phyloP scores from a whole-genome alignment of 2,113 vertebrate genomes.

The Hemichromis elongatus region DNA sequence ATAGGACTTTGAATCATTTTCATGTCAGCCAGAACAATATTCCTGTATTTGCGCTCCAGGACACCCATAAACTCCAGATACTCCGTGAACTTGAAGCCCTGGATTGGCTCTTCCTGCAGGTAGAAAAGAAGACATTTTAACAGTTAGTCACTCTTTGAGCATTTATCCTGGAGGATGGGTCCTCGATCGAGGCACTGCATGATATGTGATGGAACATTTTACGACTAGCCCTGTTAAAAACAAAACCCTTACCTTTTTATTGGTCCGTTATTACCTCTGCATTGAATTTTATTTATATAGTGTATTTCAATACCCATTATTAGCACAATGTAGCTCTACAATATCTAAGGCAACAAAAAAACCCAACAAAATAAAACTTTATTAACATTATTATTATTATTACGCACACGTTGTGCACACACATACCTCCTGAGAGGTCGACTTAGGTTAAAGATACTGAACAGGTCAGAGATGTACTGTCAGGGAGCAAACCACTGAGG shows the following conservation, averaged over 20 bases:
- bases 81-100: slow-evolving; percentile 81
- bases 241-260: background rate
- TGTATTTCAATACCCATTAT: too few relatives aligned
- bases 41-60: slow-evolving; percentile 82
- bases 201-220: background rate
- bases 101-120: slow-evolving; percentile 88
- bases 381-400: too few relatives aligned
- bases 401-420: background rate
- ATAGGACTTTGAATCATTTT: slow-evolving; percentile 52
- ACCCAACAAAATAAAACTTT: too few relatives aligned
- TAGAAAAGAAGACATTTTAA: background rate
- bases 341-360: too few relatives aligned
- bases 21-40: slow-evolving; percentile 83
- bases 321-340: too few relatives aligned
- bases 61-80: slow-evolving; percentile 87
- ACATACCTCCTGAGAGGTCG: background rate
- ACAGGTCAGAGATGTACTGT: background rate
- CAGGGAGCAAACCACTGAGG: background rate
- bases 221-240: background rate
- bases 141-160: background rate
- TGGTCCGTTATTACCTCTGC: background rate
- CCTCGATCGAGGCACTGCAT: background rate
- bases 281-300: background rate
- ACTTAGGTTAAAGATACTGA: background rate
- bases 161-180: background rate